Base-by-base conservation (phyloP, 2,797 vertebrate species). In the Lithobates sylvaticus region DNA sequence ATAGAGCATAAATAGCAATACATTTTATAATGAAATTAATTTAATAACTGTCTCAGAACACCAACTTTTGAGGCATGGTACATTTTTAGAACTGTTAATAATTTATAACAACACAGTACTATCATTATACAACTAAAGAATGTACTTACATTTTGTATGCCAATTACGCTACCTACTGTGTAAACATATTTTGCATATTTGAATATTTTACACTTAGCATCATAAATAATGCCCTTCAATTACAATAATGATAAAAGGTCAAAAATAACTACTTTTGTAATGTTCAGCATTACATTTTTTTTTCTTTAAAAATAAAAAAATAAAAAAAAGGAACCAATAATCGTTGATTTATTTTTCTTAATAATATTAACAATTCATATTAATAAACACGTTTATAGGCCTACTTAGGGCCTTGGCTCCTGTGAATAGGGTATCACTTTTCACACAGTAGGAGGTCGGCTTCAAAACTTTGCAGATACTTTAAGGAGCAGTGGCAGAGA, bases 401-500 rank as follows among this genome's bases (percentile, higher is more conserved):
- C 39, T 54, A 34, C 21, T 47, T 8, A 29, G 50, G 27, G 42
- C 29, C n/a, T 12, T n/a, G 27, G 23, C 47, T 26, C 42, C 68
- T 36, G 34, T 21, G 44, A 70, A 27, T 39, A 23, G 44, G 32
- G n/a, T 3, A 27, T 34, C 61, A 76, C 42, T 18, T 42, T 58
- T 47, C 54, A 39, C 58, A 39, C 77, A 65, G 77, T 32, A 85
- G 61, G 77, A 44, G 70, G 64, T 16, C 61, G 23, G 32, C 27
- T 78, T 78, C 47, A 61, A 21, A 77, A 76, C 23, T 70, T 58
- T 81, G 21, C 64, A 61, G 61, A 42, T 54, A 86, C 32, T 81
- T 68, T 16, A 64, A 82, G 26, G 21, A 76, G 27, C 29, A 36
- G 44, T 39, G 27, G 54, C 67, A 42, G 23, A 65, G 84, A 47